Evolutionary conservation across 2,888 invertebrate genomes (phyloP).

Genomic region (Chesias legatella): DNA sequence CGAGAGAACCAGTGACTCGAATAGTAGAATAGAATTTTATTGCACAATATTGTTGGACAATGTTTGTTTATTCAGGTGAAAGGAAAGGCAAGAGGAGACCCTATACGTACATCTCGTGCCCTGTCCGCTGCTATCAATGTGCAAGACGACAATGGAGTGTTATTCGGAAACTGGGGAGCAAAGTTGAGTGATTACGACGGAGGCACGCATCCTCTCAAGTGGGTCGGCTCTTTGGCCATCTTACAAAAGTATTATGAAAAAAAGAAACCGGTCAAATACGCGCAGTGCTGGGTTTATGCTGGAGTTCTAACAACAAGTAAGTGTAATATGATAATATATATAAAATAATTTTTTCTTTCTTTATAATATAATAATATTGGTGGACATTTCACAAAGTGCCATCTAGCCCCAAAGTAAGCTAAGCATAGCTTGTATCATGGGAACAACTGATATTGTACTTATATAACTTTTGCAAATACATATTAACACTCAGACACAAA

Average conservation of each 20-base stretch:
- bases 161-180: conserved; percentile 93
- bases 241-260: conserved; percentile 91
- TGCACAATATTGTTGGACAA: too few species aligned
- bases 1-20: too few species aligned
- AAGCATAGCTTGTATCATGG: too few species aligned
- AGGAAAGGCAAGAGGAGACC: conserved; percentile 85
- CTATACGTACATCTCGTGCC: conserved; percentile 87
- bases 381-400: too few species aligned
- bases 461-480: too few species aligned
- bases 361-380: too few species aligned
- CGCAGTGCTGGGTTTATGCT: conserved; percentile 97
- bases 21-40: too few species aligned
- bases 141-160: conserved; percentile 91
- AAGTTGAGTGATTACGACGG: conserved; percentile 91
- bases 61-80: conserved; percentile 52
- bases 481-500: too few species aligned
- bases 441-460: too few species aligned
- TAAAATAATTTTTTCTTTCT: neutral
- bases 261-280: conserved; percentile 94
- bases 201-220: conserved; percentile 92
- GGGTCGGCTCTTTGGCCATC: conserved; percentile 93
- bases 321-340: conserved; percentile 32
- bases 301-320: conserved; percentile 92
- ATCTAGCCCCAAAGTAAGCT: too few species aligned
- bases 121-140: conserved; percentile 94